A percentile compares a stretch with the other conserved stretches of the same genome.
Conservation (phyloP, 2,797 vertebrate genomes). For the Odontamblyopus rebecca region DNA sequence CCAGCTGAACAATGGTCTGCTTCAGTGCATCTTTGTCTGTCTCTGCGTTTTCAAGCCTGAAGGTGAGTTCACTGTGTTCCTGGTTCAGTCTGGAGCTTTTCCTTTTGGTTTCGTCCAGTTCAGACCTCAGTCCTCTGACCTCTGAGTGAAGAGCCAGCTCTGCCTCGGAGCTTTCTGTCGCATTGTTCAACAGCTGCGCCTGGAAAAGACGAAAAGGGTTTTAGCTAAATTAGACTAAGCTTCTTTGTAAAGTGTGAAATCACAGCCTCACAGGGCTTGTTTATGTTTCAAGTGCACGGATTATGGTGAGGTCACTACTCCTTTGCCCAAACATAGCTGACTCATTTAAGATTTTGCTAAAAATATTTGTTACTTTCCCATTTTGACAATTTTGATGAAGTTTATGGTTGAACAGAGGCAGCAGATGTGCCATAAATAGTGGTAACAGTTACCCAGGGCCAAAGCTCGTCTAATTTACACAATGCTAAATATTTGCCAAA, state of each 20-base stretch:
- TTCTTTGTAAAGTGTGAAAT: not conserved
- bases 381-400: too few species aligned
- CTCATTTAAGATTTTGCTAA: too few species aligned
- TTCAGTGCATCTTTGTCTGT: slow-evolving; percentile 83
- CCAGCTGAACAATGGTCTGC: slow-evolving; percentile 79
- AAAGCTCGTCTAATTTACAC: too few species aligned
- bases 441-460: too few species aligned
- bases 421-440: too few species aligned
- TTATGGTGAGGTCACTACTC: too few species aligned
- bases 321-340: too few species aligned
- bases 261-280: too few species aligned
- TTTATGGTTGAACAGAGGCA: too few species aligned
- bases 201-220: slow-evolving; percentile 47
- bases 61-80: slow-evolving; percentile 77
- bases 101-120: slow-evolving; percentile 86
- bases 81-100: slow-evolving; percentile 74
- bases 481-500: too few species aligned
- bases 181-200: slow-evolving; percentile 74
- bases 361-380: too few species aligned
- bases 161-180: slow-evolving; percentile 78
- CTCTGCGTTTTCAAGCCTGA: slow-evolving; percentile 77
- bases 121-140: slow-evolving; percentile 77
- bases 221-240: not conserved
- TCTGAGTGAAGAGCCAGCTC: slow-evolving; percentile 83
- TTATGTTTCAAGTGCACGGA: too few species aligned